phyloP scores from a whole-genome alignment of 1,140 invertebrate genomes.

The Ooceraea biroi region DNA sequence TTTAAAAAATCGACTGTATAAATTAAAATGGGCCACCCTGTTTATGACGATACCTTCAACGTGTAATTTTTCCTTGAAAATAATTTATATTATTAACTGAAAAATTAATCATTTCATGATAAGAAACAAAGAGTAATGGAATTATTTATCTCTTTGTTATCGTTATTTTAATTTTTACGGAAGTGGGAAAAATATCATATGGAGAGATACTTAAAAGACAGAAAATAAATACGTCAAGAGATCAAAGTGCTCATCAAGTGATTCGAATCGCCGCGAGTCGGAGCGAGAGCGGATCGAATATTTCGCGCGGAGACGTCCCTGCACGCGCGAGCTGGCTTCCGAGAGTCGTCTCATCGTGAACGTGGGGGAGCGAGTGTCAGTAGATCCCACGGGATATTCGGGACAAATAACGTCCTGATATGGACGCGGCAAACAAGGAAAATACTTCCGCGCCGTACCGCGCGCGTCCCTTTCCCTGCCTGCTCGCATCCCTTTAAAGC shows the following conservation, averaged over 20 bases:
- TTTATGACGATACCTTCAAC: no score
- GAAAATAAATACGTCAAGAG: not conserved
- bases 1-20: no score
- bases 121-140: no score
- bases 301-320: slow-evolving; percentile 2
- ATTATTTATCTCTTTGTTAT: no score
- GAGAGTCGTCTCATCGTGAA: slow-evolving; percentile 25
- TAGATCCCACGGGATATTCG: slow-evolving; percentile 67
- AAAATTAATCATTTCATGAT: no score
- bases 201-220: no score
- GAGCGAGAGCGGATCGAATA: not conserved
- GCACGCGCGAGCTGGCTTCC: slow-evolving; percentile 1
- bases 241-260: not conserved
- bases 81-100: no score
- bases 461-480: slow-evolving; percentile 6
- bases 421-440: slow-evolving; percentile 74
- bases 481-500: slow-evolving; percentile 65
- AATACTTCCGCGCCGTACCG: no score
- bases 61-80: no score
- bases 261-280: not conserved
- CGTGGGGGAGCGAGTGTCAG: slow-evolving; percentile 45
- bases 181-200: no score
- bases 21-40: no score
- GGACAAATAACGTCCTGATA: slow-evolving; percentile 76
- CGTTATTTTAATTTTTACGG: no score